Conservation (phyloP, 2,113 vertebrate genomes). For the Salminus brasiliensis region DNA sequence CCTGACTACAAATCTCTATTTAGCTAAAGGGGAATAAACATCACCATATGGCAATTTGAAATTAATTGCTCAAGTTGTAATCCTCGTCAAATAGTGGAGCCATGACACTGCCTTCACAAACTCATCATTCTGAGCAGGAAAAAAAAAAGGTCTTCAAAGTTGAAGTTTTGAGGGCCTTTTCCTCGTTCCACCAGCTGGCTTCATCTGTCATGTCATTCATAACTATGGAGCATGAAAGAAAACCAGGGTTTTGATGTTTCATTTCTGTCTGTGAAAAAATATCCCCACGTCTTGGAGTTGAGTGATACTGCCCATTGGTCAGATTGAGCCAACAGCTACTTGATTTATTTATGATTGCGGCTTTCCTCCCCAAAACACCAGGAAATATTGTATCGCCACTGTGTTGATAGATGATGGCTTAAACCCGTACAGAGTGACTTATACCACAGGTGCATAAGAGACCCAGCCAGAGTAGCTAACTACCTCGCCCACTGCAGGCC, state of each 20-base stretch:
- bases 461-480: neutral
- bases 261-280: neutral
- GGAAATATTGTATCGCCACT: neutral
- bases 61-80: neutral
- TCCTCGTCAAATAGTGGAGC: neutral
- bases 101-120: neutral
- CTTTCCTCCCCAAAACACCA: neutral
- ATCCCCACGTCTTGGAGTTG: neutral
- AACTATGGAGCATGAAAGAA: neutral
- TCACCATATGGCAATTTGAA: neutral
- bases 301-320: neutral
- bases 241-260: neutral
- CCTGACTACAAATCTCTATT: neutral
- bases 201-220: neutral
- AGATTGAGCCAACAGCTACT: neutral
- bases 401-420: neutral
- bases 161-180: neutral
- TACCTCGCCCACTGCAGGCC: neutral
- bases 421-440: neutral
- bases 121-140: neutral
- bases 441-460: neutral
- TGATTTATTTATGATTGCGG: neutral
- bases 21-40: neutral
- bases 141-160: neutral
- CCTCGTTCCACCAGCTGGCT: neutral